These are phyloP conservation scores for Todiramphus saurophagus DNA, from an alignment of 2,113 vertebrate genomes.

Conservation along the genomic window DNA sequence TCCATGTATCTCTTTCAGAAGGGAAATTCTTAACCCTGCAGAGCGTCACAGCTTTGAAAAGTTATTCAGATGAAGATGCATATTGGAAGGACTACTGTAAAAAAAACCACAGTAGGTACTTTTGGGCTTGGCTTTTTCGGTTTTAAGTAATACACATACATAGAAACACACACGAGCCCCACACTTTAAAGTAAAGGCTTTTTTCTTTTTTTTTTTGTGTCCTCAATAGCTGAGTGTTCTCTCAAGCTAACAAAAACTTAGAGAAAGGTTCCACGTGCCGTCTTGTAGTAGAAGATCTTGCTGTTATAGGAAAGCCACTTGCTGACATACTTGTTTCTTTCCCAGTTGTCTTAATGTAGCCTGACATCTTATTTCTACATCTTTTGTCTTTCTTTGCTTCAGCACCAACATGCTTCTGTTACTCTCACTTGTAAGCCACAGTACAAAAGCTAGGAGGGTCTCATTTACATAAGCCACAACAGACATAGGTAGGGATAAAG, in stretches of 20 bases:
- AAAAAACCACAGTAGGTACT: neutral
- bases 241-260: neutral
- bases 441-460: neutral
- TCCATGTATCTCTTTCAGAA: constrained; percentile 10
- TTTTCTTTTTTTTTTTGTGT: neutral
- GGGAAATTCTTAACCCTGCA: neutral
- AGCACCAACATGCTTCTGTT: neutral
- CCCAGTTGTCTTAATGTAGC: neutral
- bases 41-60: neutral
- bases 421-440: neutral
- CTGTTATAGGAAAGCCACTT: neutral
- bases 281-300: neutral
- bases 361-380: neutral
- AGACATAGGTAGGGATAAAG: neutral
- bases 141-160: neutral
- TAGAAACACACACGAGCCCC: neutral
- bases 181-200: neutral
- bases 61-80: neutral
- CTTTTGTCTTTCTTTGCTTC: neutral
- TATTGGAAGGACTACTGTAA: neutral
- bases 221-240: neutral
- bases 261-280: neutral
- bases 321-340: neutral
- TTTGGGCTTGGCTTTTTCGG: neutral
- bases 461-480: neutral